Conservation (phyloP, 1,140 invertebrate species). For the Lineus longissimus region DNA sequence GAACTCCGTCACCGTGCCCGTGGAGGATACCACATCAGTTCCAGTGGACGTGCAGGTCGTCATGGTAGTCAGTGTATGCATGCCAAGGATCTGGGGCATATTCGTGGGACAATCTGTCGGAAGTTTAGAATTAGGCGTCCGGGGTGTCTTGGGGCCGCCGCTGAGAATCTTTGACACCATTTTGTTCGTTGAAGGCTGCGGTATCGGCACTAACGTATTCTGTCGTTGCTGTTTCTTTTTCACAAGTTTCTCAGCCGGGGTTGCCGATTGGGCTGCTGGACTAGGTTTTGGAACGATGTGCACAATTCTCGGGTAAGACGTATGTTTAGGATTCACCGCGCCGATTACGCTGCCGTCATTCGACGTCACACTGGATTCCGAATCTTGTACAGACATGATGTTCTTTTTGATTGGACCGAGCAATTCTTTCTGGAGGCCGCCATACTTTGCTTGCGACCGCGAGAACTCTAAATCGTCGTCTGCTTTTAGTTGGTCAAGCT, state of each 20-base stretch:
- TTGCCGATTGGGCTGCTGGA: not conserved
- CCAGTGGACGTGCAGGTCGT: constrained; percentile 39
- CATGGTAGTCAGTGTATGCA: constrained; percentile 33
- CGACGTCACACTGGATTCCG: too few relatives aligned
- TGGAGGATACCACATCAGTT: constrained; percentile 41
- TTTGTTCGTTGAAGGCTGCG: not conserved
- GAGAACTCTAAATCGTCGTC: constrained; percentile 40
- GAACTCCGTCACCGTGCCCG: constrained; percentile 29
- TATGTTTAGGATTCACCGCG: too few relatives aligned
- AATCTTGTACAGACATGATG: too few relatives aligned
- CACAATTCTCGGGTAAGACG: not conserved
- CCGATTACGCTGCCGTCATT: too few relatives aligned
- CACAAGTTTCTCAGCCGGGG: too few relatives aligned
- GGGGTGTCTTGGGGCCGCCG: not conserved
- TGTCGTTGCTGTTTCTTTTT: too few relatives aligned
- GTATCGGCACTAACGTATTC: too few relatives aligned
- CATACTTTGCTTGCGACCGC: constrained; percentile 27
- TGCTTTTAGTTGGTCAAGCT: constrained; percentile 28
- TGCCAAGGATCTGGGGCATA: constrained; percentile 28
- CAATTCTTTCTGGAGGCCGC: constrained; percentile 21
- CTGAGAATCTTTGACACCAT: too few relatives aligned
- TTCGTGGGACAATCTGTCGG: not conserved
- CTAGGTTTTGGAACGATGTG: not conserved
- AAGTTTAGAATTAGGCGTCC: not conserved
- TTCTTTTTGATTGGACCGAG: too few relatives aligned